These are phyloP conservation scores for Sisyra terminalis DNA, from an alignment of 2,888 invertebrate genomes.

Conservation along the genomic window DNA sequence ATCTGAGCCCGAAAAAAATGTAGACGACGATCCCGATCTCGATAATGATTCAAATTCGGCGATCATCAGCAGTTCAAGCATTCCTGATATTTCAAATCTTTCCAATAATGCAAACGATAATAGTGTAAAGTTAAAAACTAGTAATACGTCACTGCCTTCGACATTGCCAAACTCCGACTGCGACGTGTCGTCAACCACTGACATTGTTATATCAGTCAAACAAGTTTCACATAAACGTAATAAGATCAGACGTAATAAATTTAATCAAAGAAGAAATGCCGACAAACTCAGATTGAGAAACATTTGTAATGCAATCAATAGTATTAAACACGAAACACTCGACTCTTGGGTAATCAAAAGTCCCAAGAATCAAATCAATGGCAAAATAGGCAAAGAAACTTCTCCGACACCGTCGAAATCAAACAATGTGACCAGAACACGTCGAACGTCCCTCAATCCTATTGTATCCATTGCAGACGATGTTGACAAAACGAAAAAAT, in stretches of 20 bases:
- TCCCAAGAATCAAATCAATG: slow-evolving; percentile 10
- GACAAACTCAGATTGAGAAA: slow-evolving; percentile 1
- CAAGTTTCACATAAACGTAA: slow-evolving; percentile 2
- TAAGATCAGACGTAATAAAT: slow-evolving; percentile 6
- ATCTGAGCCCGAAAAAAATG: neutral
- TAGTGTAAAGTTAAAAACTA: neutral
- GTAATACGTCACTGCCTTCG: neutral
- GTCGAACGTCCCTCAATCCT: slow-evolving; percentile 15
- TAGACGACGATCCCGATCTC: neutral
- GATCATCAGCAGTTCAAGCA: neutral
- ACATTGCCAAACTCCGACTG: neutral
- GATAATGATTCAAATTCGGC: slow-evolving; percentile 2
- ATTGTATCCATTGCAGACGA: slow-evolving; percentile 11
- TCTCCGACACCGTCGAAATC: slow-evolving; percentile 15
- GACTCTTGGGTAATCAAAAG: slow-evolving; percentile 15
- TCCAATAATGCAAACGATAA: neutral
- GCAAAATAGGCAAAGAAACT: neutral
- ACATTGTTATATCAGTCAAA: neutral
- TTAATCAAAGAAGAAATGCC: neutral
- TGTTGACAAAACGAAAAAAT: slow-evolving; percentile 9
- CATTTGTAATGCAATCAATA: neutral
- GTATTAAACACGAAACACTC: slow-evolving; percentile 13
- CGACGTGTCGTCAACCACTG: neutral
- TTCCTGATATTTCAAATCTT: neutral
- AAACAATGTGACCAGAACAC: slow-evolving; percentile 18